Base-by-base conservation (phyloP, 2,888 invertebrate genomes). In the Melieria crassipennis region DNA sequence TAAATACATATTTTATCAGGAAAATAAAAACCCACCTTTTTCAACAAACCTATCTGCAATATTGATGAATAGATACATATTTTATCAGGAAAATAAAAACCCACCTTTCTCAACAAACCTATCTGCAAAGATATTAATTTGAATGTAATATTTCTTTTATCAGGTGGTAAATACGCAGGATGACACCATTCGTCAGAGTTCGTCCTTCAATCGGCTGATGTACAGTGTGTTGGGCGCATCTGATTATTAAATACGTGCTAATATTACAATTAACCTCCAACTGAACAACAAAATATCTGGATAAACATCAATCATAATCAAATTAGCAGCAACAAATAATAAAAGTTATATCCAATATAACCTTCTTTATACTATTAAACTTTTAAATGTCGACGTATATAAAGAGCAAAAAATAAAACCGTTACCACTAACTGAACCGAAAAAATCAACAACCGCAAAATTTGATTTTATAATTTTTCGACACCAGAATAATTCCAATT, bases 141-240 rank as follows among this genome's bases (percentile, higher is more conserved):
- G 1, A 11, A 16, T 42, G 4, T 4, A 4, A 55, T 30, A 43
- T n/a, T 48, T 13, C 65, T 55, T 63, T 5, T 48, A 50, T 62
- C 73, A 86, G 85, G 85, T 85, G 85, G 85, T 85, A 83, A 85
- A 89, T 88, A 81, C 91, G 91, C 81, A 83, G 79, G 91, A 92
- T 83, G 95, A 95, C 84, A 90, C 91, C 82, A 96, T 96, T 85
- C 95, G 95, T 83, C 96, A 96, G 87, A 96, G 95, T 87, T 93
- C 94, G 87, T 94, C 94, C 78, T 96, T 96, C 90, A 95, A 94
- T 87, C 92, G 96, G 86, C 91, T 96, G 85, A 96, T 96, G 96
- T 92, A 92, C 90, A 92, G 93, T 89, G 95, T 96, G 79, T 89
- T 95, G 85, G 93, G 94, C 79, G 93, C 94, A 88, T 91, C 91